Base-by-base conservation (phyloP, 2,888 invertebrate species). In the Cyrtodaria siliqua region DNA sequence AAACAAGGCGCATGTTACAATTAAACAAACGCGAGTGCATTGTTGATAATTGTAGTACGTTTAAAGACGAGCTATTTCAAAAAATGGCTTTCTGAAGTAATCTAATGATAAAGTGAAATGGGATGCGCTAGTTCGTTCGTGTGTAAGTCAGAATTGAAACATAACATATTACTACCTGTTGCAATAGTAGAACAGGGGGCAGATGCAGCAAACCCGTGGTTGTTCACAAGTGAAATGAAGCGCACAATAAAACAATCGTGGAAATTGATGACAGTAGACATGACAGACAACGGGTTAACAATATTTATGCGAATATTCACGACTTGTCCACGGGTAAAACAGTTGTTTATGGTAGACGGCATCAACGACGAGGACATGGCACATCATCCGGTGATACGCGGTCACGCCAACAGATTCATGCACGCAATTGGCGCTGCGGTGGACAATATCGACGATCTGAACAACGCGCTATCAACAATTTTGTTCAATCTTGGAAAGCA, bases 361-460 rank as follows among this genome's bases (percentile, higher is more conserved):
- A 53, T 78, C 12, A 75, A 79, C 26, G 86, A 82, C 0, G 84
- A 86, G 1, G 70, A 70, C 8, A 77, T 88, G 8, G 9, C 79
- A 9, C 66, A 62, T 16, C 77, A 88, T 59, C 38, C 33, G 1
- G 56, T 60, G 12, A 84, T 85, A 56, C 78, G 67, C 49, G 83
- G 84, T 6, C 89, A 89, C 49, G 87, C 88, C 29, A 67, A 83
- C 12, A 70, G 89, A 23, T 89, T 89, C 78, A 89, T 89, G 88
- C 86, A 88, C 55, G 87, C 87, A 20, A 85, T 89, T 12, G 86
- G 86, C 3, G 85, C 87, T 6, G 86, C 84, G 8, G 79, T 88
- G 0, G 87, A 86, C 33, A 84, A 87, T 55, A 79, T 87, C n/a
- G 82, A 86, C 63, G 69, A 85, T 60, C 68, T 83, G 23, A 79